Conservation (phyloP, 1,140 invertebrate genomes). For the Panagrolaimus sp. region DNA sequence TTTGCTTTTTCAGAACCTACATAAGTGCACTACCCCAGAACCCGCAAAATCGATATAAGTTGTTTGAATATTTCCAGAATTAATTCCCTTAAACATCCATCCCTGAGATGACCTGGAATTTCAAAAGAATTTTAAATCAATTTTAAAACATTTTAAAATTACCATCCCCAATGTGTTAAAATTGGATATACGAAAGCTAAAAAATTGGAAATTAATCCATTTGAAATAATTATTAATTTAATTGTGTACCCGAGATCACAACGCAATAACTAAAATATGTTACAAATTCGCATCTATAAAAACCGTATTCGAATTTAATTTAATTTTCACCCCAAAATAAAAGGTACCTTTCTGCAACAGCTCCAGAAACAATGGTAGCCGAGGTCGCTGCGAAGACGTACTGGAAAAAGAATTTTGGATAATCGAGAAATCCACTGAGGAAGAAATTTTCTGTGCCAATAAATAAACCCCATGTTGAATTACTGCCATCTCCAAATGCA, state of each 20-base stretch:
- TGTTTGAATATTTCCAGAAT: conserved; percentile 42
- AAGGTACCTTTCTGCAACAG: conserved; percentile 66
- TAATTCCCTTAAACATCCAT: conserved; percentile 42
- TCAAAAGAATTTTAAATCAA: too few species aligned
- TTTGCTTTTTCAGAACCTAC: too few species aligned
- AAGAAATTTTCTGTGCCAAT: conserved; percentile 49
- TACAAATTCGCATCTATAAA: conserved; percentile 61
- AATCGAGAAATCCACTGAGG: conserved; percentile 37
- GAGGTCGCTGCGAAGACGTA: conserved; percentile 64
- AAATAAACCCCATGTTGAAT: conserved; percentile 43
- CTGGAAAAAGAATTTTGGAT: conserved; percentile 63
- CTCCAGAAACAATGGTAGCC: conserved; percentile 64
- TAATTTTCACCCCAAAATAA: too few species aligned
- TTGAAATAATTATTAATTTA: conserved; percentile 41
- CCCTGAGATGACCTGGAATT: conserved; percentile 41
- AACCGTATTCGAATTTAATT: too few species aligned
- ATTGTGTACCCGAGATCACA: conserved; percentile 60
- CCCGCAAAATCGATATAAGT: conserved; percentile 39
- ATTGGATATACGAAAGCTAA: conserved; percentile 65
- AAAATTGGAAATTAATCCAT: conserved; percentile 17
- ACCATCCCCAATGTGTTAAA: conserved; percentile 66
- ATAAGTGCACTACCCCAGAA: conserved; percentile 52
- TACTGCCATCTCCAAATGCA: conserved; percentile 62
- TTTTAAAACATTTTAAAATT: too few species aligned
- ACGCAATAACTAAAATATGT: conserved; percentile 66